Evolutionary conservation across 2,888 invertebrate species (phyloP), one percentile per base, ranked within the genome.

Genomic region (Eustalomyia histrio): DNA sequence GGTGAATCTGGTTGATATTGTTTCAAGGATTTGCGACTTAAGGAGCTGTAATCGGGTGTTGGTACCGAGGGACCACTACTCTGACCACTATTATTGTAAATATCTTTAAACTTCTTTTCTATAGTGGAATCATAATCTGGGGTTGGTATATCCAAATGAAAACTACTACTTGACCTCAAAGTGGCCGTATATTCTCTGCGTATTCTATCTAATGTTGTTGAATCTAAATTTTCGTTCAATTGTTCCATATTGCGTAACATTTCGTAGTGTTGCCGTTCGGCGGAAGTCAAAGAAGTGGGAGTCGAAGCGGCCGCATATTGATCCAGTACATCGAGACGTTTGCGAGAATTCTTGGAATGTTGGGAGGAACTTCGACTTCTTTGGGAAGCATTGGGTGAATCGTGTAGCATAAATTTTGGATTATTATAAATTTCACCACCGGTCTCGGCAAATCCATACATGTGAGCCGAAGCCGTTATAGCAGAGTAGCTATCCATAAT

Each of bases 181-280:
- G 88, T 85, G 1, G 86, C 84, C 12, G 86, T 86, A 57, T 86
- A 89, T 64, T 91, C 90, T 1, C 88, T 91, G 50, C 92, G 93
- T 83, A 94, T 92, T 0, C 94, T 93, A 88, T 94, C 94, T 83
- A 94, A 93, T 0, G 94, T 92, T 92, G 94, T 93, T 86, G 94
- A 93, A 86, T 94, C 94, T 0, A 94, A 93, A 2, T 65, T 53
- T 3, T 78, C 81, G 61, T 60, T 64, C 86, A 92, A 89, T 74
- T 87, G 88, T 35, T 90, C 89, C 86, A 90, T 88, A 55, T 87
- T 90, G 6, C 89, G 85, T 72, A 90, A 76, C 87, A 90, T 88
- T 53, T 90, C 88, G 58, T 90, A 90, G 55, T 90, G 90, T 73
- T 89, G 83, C 0, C 88, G 86, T 61, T 88, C 88, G 60, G 86